Percentiles rank a stretch among this genome's conserved stretches.
These are phyloP conservation scores for Circaetus gallicus DNA, from an alignment of 2,113 vertebrate genomes.

Conservation along the genomic window DNA sequence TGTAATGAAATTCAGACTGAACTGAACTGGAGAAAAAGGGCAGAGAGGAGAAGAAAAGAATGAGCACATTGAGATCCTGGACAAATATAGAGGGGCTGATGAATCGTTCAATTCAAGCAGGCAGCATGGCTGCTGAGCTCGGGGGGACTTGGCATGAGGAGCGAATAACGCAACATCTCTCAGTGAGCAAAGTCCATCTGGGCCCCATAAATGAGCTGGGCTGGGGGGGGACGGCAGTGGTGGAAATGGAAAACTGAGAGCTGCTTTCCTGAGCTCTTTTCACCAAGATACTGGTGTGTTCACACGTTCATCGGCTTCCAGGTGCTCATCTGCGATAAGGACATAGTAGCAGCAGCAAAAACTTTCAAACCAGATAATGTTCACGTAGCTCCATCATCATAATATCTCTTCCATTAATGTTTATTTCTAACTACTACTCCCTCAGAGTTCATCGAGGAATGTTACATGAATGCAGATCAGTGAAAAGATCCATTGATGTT, in stretches of 20 bases:
- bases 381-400: background rate
- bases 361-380: background rate
- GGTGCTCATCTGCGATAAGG: background rate
- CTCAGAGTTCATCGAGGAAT: background rate
- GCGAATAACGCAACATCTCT: background rate
- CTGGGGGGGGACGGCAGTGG: rapidly evolving
- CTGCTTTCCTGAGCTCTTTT: background rate
- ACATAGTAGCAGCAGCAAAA: background rate
- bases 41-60: background rate
- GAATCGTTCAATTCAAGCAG: constrained; percentile 10
- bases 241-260: background rate
- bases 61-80: background rate
- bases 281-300: background rate
- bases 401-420: background rate
- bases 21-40: constrained; percentile 4
- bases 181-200: background rate
- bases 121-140: background rate
- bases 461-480: background rate
- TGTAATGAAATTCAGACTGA: constrained; percentile 27
- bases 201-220: background rate
- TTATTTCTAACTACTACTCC: background rate
- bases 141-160: background rate
- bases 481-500: background rate
- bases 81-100: constrained; percentile 1
- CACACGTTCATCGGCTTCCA: background rate